Percentiles rank a stretch among this genome's conserved stretches.
Conservation (phyloP, 2,113 vertebrate species). For the Mesocricetus auratus region DNA sequence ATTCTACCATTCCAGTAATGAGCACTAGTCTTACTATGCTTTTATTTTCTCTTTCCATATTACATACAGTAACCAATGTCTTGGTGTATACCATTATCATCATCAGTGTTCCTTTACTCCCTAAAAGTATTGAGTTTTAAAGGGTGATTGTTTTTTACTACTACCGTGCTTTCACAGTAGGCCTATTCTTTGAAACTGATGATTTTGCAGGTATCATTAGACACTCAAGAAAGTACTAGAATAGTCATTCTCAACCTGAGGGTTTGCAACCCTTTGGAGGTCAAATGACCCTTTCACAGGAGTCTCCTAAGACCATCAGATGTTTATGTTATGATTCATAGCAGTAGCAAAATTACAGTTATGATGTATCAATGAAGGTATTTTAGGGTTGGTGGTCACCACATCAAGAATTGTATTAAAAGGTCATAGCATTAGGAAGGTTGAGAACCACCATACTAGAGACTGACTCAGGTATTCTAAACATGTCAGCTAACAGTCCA, state of each 20-base stretch:
- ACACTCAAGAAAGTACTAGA: neutral
- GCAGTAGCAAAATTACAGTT: neutral
- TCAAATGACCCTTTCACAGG: no score
- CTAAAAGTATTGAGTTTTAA: neutral
- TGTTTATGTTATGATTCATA: neutral
- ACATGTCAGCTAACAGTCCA: neutral
- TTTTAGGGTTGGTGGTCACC: neutral
- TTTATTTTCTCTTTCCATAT: neutral
- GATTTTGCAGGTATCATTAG: neutral
- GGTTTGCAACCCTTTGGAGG: no score
- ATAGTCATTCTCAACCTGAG: neutral
- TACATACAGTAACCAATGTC: neutral
- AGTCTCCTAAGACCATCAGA: neutral
- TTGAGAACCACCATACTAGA: neutral
- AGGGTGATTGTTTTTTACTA: neutral
- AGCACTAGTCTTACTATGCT: neutral
- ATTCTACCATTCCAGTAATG: neutral
- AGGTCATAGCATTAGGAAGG: neutral
- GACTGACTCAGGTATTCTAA: neutral
- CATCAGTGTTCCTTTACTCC: neutral
- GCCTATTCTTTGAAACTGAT: neutral
- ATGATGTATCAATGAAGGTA: neutral
- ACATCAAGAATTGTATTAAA: neutral
- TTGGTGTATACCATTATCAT: neutral
- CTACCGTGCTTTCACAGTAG: neutral